A percentile compares a stretch with the other conserved stretches of the same genome.
Conservation (phyloP, 2,113 vertebrate genomes). For the Picathartes gymnocephalus region DNA sequence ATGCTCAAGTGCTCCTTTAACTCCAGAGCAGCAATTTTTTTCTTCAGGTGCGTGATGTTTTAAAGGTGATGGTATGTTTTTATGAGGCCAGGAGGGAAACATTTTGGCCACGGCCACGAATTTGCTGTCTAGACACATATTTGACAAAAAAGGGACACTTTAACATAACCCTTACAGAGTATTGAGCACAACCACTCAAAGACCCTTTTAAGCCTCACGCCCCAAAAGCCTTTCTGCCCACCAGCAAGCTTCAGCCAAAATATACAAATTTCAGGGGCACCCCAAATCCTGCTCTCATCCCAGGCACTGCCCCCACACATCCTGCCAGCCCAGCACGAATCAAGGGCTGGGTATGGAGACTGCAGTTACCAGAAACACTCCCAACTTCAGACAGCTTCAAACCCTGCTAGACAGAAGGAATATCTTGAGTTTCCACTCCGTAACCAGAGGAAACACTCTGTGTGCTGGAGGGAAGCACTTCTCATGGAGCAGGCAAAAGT, state of each 20-base stretch:
- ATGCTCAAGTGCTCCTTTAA: not conserved
- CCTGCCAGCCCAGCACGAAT: not conserved
- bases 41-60: not conserved
- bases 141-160: not conserved
- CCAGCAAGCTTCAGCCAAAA: not conserved
- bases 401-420: not conserved
- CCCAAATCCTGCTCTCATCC: not conserved
- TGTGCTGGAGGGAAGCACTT: not conserved
- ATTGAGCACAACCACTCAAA: not conserved
- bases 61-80: not conserved
- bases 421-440: not conserved
- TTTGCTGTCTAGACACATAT: conserved; percentile 11
- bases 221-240: not conserved
- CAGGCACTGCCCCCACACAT: not conserved
- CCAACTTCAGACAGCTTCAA: not conserved
- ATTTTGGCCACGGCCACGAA: not conserved
- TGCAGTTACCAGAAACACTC: not conserved
- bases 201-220: not conserved
- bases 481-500: not conserved
- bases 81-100: conserved; percentile 22
- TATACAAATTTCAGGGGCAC: not conserved
- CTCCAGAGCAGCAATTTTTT: not conserved
- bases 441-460: rapidly evolving
- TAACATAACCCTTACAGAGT: not conserved
- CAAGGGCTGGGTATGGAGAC: not conserved